Evolutionary conservation across 1,140 invertebrate genomes (phyloP).

Genomic region (Ridgeia piscesae): DNA sequence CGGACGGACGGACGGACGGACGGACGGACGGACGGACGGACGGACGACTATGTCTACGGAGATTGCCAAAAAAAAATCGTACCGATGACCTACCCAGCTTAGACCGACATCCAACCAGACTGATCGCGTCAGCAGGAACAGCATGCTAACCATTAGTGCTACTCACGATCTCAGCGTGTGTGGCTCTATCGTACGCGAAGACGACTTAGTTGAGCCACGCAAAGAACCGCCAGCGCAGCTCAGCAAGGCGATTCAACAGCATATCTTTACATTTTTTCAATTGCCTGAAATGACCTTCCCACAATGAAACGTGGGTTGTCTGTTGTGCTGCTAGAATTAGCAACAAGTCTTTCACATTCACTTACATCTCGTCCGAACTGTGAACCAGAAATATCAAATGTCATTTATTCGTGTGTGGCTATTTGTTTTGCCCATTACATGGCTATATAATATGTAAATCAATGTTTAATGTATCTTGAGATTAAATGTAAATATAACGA

Average conservation of each 20-base stretch:
- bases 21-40: too few relatives aligned
- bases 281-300: neutral
- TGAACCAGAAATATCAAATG: too few relatives aligned
- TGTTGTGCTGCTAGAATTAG: too few relatives aligned
- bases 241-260: neutral
- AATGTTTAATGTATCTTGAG: too few relatives aligned
- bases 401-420: too few relatives aligned
- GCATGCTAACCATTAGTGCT: neutral
- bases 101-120: neutral
- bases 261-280: neutral
- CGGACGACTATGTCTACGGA: too few relatives aligned
- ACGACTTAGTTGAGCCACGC: neutral
- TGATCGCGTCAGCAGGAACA: neutral
- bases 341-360: too few relatives aligned
- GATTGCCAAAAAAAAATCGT: too few relatives aligned
- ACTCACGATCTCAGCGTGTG: neutral
- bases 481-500: too few relatives aligned
- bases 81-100: neutral
- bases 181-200: neutral
- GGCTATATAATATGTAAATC: too few relatives aligned
- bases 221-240: neutral
- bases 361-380: too few relatives aligned
- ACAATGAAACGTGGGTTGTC: neutral
- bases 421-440: too few relatives aligned
- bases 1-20: neutral